Conservation (phyloP, 1,140 invertebrate species). For the Pentalonia nigronervosa region DNA sequence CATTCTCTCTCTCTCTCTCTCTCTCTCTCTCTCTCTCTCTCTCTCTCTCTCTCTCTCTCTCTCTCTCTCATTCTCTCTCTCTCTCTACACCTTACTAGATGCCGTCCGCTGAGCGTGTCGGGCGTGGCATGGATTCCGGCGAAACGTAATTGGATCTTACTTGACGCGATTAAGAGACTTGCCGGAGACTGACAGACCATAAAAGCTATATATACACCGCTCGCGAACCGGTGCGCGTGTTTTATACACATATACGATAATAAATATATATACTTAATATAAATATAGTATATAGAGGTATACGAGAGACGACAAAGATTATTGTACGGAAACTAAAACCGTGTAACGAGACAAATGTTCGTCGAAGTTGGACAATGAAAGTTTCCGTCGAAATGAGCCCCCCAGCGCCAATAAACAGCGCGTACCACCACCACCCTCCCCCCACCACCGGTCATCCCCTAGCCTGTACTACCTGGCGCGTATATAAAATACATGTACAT, state of each 20-base stretch:
- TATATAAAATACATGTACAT: not conserved
- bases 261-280: no score
- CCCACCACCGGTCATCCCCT: not conserved
- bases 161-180: conserved; percentile 43
- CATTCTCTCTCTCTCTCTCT: not conserved
- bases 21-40: not conserved
- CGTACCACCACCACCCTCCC: not conserved
- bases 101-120: not conserved
- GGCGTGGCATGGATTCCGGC: not conserved
- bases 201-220: not conserved
- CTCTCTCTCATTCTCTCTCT: not conserved
- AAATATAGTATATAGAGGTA: not conserved
- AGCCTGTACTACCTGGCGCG: not conserved
- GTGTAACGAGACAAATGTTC: conserved; percentile 52
- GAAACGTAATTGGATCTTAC: conserved; percentile 45
- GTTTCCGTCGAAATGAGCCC: conserved; percentile 31
- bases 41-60: not conserved
- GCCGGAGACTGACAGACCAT: conserved; percentile 40
- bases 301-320: not conserved
- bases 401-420: conserved; percentile 32
- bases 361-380: conserved; percentile 53
- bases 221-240: not conserved
- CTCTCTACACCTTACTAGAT: not conserved
- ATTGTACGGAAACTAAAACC: conserved; percentile 28
- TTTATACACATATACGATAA: not conserved